Conservation (phyloP, 2,113 vertebrate genomes). For the Dasyprocta punctata region DNA sequence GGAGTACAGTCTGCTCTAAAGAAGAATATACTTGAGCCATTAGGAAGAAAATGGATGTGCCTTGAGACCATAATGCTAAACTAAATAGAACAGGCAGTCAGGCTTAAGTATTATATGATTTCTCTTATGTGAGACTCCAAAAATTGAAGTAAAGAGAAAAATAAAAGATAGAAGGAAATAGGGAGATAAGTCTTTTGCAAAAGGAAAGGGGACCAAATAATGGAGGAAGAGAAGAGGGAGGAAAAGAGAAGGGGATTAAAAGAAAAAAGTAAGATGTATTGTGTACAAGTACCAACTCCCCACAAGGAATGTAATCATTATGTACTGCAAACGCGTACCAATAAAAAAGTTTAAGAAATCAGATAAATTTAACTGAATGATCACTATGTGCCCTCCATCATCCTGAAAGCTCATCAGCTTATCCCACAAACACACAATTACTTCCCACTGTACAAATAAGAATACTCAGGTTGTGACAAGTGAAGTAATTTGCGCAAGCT, state of each 20-base stretch:
- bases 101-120: background rate
- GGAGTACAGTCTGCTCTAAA: background rate
- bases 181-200: background rate
- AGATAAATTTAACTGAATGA: background rate
- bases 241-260: background rate
- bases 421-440: background rate
- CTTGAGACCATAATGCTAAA: background rate
- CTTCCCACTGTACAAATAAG: background rate
- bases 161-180: background rate
- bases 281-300: background rate
- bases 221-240: background rate
- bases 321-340: background rate
- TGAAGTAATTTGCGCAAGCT: background rate
- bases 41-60: background rate
- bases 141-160: background rate
- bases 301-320: background rate
- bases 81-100: background rate
- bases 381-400: background rate
- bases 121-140: background rate
- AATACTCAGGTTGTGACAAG: background rate
- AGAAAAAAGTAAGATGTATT: background rate
- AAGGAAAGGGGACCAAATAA: background rate
- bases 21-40: background rate
- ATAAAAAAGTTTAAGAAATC: background rate
- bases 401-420: background rate